Conservation (phyloP, 2,888 invertebrate species). For the Polymixis flavicincta region DNA sequence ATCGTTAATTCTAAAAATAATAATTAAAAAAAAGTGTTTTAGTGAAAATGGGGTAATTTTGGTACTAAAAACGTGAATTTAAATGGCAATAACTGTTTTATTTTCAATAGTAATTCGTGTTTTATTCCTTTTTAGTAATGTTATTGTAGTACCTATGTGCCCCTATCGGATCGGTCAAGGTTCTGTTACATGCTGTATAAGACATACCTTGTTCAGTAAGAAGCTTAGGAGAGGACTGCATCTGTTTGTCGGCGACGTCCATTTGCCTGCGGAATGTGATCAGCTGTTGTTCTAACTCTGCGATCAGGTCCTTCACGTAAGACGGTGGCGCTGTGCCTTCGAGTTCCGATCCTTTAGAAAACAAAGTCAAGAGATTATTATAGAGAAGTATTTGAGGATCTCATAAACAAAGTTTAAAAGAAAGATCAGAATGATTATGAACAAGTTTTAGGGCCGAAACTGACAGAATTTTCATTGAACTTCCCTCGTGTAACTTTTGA, state of each 20-base stretch:
- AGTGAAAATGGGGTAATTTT: neutral
- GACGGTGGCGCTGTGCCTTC: constrained; percentile 83
- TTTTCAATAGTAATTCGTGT: neutral
- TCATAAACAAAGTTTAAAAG: neutral
- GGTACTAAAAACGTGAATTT: neutral
- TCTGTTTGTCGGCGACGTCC: constrained; percentile 88
- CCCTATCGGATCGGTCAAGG: neutral
- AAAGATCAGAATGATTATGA: too few species aligned
- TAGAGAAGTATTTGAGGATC: neutral
- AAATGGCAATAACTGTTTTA: too few species aligned
- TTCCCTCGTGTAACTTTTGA: neutral
- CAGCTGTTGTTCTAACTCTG: constrained; percentile 84
- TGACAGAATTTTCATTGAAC: neutral
- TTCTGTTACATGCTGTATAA: neutral
- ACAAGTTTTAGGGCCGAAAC: neutral
- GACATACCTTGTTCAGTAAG: constrained; percentile 86
- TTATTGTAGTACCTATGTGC: too few species aligned
- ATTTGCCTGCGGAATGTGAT: constrained; percentile 85
- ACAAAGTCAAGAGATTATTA: neutral
- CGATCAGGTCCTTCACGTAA: constrained; percentile 84
- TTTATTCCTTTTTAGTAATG: neutral
- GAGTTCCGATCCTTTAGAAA: constrained; percentile 79
- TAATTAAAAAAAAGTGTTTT: neutral
- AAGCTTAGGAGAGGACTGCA: constrained; percentile 85
- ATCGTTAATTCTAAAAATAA: constrained; percentile 94